Conservation (phyloP, 2,888 invertebrate species). For the Limenitis camilla region DNA sequence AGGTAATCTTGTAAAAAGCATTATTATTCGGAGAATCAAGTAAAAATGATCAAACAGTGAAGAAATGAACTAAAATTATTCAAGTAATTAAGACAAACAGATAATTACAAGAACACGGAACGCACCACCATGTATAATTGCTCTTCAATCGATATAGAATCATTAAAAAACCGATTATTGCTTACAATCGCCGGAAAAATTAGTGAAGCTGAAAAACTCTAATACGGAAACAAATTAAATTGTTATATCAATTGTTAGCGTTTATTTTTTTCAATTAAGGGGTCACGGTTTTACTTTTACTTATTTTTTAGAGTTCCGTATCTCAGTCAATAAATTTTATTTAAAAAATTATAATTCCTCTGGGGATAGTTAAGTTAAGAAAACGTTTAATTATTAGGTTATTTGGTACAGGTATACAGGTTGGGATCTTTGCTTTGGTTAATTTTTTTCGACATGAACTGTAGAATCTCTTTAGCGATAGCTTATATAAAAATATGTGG, state of each 20-base stretch:
- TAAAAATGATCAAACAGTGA: background rate
- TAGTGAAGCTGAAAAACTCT: slow-evolving; percentile 2
- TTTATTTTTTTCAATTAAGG: slow-evolving; percentile 1
- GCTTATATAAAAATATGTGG: too few relatives aligned
- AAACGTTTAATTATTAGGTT: too few relatives aligned
- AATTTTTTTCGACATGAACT: too few relatives aligned
- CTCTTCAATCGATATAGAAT: background rate
- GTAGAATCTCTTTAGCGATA: too few relatives aligned
- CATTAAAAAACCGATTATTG: slow-evolving; percentile 3
- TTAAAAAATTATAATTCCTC: too few relatives aligned
- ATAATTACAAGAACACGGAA: background rate
- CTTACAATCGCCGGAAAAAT: background rate
- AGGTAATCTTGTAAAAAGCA: too few relatives aligned
- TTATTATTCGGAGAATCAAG: too few relatives aligned
- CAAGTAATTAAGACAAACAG: background rate
- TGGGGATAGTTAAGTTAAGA: too few relatives aligned
- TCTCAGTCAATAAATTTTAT: too few relatives aligned
- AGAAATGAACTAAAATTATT: background rate
- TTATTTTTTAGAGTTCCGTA: background rate
- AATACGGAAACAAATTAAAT: slow-evolving; percentile 5
- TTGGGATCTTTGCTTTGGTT: too few relatives aligned
- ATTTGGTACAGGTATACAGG: too few relatives aligned
- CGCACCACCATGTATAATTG: background rate
- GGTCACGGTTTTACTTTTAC: slow-evolving; percentile 1
- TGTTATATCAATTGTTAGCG: background rate